Evolutionary conservation across 2,113 vertebrate genomes (phyloP).

Genomic region (Andinoacara biseriatus): DNA sequence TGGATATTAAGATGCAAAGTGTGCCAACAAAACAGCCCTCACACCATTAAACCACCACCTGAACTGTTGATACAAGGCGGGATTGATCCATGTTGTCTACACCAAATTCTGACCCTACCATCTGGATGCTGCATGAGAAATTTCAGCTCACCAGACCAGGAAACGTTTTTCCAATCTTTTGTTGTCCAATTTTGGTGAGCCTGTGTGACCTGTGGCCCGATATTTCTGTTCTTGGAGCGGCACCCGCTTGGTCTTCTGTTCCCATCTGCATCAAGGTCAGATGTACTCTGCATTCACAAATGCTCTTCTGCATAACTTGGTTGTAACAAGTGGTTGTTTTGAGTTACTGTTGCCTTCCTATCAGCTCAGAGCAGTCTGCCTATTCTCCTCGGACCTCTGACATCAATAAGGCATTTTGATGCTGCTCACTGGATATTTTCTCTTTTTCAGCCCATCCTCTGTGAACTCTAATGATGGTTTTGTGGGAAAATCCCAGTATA

Average conservation of each 20-base stretch:
- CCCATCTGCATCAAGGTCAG: too few species aligned
- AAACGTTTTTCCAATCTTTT: not conserved
- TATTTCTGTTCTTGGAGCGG: not conserved
- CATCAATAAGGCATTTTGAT: not conserved
- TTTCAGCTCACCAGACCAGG: not conserved
- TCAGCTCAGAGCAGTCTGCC: not conserved
- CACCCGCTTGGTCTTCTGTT: constrained; percentile 3
- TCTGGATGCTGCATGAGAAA: too few species aligned
- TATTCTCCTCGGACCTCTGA: not conserved
- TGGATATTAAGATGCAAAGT: too few species aligned
- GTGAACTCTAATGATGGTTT: not conserved
- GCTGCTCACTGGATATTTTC: not conserved
- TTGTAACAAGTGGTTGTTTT: not conserved
- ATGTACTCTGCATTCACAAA: not conserved
- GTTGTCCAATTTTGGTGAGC: not conserved
- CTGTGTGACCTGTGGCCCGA: too few species aligned
- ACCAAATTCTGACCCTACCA: too few species aligned
- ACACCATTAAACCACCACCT: too few species aligned
- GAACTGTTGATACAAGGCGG: too few species aligned
- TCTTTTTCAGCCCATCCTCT: not conserved
- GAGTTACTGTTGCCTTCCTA: not conserved
- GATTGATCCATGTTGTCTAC: too few species aligned
- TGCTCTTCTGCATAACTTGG: not conserved
- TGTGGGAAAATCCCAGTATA: not conserved
- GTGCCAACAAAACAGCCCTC: too few species aligned